phyloP scores from a whole-genome alignment of 2,888 invertebrate genomes.

The Tinea trinotella region DNA sequence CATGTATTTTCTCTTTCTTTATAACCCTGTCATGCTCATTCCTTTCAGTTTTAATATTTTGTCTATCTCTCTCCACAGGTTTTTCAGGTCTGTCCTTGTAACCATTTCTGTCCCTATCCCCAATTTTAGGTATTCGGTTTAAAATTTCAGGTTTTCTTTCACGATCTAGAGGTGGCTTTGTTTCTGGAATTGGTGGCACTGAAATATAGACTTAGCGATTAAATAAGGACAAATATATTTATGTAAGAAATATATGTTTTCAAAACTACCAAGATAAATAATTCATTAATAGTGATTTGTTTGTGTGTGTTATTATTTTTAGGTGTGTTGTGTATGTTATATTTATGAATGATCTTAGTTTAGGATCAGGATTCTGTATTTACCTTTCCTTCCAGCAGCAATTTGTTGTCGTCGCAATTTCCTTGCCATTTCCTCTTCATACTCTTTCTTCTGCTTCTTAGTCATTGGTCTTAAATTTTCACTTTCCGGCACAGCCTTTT shows the following conservation, averaged over 20 bases:
- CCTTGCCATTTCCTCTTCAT: constrained; percentile 79
- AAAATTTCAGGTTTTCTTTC: constrained; percentile 42
- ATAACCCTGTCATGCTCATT: constrained; percentile 29
- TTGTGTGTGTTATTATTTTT: no score
- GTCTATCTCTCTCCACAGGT: constrained; percentile 3
- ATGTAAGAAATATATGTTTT: no score
- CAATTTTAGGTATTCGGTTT: constrained; percentile 18
- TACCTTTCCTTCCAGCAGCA: constrained; percentile 45
- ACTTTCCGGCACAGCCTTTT: constrained; percentile 48
- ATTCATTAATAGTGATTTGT: neutral
- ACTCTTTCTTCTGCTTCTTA: constrained; percentile 83
- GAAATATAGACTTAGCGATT: neutral
- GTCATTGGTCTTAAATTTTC: constrained; percentile 83
- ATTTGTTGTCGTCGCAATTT: constrained; percentile 60
- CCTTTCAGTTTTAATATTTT: constrained; percentile 40
- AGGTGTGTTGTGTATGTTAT: no score
- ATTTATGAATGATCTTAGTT: no score
- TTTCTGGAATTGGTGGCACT: constrained; percentile 31
- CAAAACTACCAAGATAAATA: constrained; percentile 33
- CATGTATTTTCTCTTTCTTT: constrained; percentile 11
- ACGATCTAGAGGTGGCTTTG: constrained; percentile 35
- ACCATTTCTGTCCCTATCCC: constrained; percentile 26
- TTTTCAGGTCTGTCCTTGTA: constrained; percentile 26
- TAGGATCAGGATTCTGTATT: neutral
- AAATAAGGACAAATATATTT: no score